phyloP scores from a whole-genome alignment of 30 jellyfish, hydroid and myxozoan genomes.

The Catostylus mosaicus region DNA sequence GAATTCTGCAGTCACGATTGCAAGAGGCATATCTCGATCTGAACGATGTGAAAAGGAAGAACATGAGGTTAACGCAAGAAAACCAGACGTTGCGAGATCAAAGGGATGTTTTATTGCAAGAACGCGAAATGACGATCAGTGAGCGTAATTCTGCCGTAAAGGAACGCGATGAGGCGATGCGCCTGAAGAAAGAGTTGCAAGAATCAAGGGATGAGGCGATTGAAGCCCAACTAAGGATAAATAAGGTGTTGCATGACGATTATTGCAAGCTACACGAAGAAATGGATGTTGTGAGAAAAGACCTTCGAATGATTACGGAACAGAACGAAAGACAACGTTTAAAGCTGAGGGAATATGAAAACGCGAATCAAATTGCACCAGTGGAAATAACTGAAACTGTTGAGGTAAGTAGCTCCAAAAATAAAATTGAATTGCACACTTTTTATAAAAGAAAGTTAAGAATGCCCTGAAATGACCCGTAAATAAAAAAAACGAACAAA shows the following conservation, averaged over 20 bases:
- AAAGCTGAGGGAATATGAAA: constrained; percentile 41
- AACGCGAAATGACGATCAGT: constrained; percentile 71
- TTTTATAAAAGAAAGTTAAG: too few species aligned
- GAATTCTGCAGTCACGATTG: constrained; percentile 38
- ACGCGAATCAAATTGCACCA: constrained; percentile 33
- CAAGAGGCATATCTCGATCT: constrained; percentile 52
- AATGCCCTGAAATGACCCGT: too few species aligned
- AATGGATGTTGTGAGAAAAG: constrained; percentile 53
- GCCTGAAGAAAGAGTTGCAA: constrained; percentile 71
- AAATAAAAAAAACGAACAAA: too few species aligned
- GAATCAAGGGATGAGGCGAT: constrained; percentile 74
- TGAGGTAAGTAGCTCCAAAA: not conserved
- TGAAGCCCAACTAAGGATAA: constrained; percentile 69
- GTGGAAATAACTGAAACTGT: not conserved
- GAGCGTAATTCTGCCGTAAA: constrained; percentile 64
- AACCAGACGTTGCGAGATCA: constrained; percentile 65
- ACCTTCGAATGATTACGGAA: constrained; percentile 25
- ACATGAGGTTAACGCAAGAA: constrained; percentile 65
- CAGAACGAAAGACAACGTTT: constrained; percentile 21
- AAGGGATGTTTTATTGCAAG: constrained; percentile 54
- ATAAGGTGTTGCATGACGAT: constrained; percentile 62
- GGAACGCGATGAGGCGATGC: constrained; percentile 81
- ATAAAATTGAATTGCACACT: too few species aligned
- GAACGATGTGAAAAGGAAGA: constrained; percentile 60
- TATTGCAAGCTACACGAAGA: constrained; percentile 48